Percentiles rank a stretch among this genome's conserved stretches.
Conservation (phyloP, 2,888 invertebrate genomes). For the Drosophila ustulata region DNA sequence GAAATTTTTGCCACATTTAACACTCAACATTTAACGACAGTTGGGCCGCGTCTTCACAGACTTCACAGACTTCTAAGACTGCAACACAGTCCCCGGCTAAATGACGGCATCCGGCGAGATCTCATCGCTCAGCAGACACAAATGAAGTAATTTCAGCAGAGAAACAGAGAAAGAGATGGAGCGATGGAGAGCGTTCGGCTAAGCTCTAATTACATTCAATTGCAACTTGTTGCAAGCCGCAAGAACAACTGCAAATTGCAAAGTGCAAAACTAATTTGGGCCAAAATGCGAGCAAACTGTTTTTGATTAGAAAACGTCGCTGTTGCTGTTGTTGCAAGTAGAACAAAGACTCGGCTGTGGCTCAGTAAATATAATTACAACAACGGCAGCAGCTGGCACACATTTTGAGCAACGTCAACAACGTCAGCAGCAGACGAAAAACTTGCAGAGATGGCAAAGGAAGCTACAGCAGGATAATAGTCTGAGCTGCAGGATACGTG, state of each 20-base stretch:
- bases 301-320: slow-evolving; percentile 54
- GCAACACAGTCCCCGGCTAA: slow-evolving; percentile 46
- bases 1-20: slow-evolving; percentile 69
- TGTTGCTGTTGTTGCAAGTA: slow-evolving; percentile 44
- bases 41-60: slow-evolving; percentile 21
- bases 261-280: slow-evolving; percentile 71
- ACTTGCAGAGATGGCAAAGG: slow-evolving; percentile 13
- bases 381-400: slow-evolving; percentile 68
- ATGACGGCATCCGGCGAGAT: slow-evolving; percentile 74
- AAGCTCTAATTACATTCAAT: slow-evolving; percentile 74
- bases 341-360: slow-evolving; percentile 59
- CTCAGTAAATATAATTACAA: slow-evolving; percentile 75
- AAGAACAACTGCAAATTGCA: slow-evolving; percentile 46
- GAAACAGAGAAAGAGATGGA: not conserved
- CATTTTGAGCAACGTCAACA: slow-evolving; percentile 32
- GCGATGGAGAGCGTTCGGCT: not conserved
- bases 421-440: slow-evolving; percentile 8
- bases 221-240: slow-evolving; percentile 41
- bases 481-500: slow-evolving; percentile 37
- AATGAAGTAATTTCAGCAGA: slow-evolving; percentile 69
- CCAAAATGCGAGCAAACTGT: slow-evolving; percentile 69
- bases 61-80: slow-evolving; percentile 9
- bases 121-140: slow-evolving; percentile 29
- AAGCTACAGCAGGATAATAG: slow-evolving; percentile 28
- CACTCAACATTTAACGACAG: slow-evolving; percentile 50